Conservation (phyloP, 2,113 vertebrate species). For the Cacatua alba region DNA sequence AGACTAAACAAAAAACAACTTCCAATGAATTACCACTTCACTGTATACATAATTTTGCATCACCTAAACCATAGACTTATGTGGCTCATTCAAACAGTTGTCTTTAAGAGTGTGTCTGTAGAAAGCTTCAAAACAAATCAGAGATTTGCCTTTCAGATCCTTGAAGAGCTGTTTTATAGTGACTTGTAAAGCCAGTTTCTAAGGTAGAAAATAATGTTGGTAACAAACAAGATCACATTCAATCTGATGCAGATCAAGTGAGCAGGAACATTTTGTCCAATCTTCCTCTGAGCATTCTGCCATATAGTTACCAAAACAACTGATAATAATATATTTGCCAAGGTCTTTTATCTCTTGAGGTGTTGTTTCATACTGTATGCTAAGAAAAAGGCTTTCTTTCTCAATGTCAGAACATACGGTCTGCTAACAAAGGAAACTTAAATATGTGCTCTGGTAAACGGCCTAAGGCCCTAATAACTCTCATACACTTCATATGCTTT, state of each 20-base stretch:
- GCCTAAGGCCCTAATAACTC: not conserved
- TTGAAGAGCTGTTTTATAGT: not conserved
- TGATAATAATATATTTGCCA: not conserved
- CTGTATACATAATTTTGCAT: not conserved
- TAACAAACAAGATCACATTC: not conserved
- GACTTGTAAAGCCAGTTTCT: not conserved
- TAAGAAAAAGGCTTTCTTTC: not conserved
- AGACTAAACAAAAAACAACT: not conserved
- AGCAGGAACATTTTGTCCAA: not conserved
- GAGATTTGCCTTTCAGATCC: not conserved
- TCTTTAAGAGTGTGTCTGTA: not conserved
- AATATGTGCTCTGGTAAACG: not conserved
- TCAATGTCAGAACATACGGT: not conserved
- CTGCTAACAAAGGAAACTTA: not conserved
- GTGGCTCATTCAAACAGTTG: not conserved
- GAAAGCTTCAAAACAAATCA: not conserved
- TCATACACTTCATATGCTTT: not conserved
- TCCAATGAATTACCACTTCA: not conserved
- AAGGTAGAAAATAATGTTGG: not conserved
- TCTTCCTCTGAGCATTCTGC: not conserved
- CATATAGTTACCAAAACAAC: not conserved
- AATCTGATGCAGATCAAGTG: not conserved
- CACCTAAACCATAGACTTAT: not conserved
- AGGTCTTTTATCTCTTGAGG: not conserved
- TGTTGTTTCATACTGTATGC: not conserved